Percentiles rank a stretch among this genome's conserved stretches.
Evolutionary conservation across 2,113 vertebrate species (phyloP).

Genomic region (Oryzias celebensis): DNA sequence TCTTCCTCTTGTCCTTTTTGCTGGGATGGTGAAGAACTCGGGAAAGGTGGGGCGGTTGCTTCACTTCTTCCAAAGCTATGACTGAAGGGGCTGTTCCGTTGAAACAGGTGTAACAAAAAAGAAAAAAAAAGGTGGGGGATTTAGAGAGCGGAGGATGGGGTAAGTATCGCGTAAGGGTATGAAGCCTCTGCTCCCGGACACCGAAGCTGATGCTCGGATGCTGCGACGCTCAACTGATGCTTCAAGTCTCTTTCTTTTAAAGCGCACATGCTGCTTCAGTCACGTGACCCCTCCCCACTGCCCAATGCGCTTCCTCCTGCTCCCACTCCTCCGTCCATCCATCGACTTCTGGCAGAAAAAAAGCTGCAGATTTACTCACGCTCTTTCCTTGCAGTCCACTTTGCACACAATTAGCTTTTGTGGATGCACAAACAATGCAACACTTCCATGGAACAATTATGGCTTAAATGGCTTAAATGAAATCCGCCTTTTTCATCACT

Average conservation of each 20-base stretch:
- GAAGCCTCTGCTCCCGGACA: not conserved
- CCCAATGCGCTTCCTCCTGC: slow-evolving; percentile 38
- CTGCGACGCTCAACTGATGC: slow-evolving; percentile 37
- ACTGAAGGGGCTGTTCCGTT: not conserved
- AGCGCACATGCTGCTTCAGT: slow-evolving; percentile 52
- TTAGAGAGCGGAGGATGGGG: not conserved
- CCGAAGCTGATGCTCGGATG: slow-evolving; percentile 5
- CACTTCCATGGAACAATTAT: not conserved
- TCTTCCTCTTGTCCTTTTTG: slow-evolving; percentile 3
- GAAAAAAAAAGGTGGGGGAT: not conserved
- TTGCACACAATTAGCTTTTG: not conserved
- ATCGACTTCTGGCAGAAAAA: not conserved
- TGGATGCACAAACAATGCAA: not conserved
- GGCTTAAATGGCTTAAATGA: not conserved
- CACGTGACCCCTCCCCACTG: slow-evolving; percentile 50
- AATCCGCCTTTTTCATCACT: not conserved
- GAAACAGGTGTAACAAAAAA: not conserved
- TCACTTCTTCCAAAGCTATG: slow-evolving; percentile 3
- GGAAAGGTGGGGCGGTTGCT: slow-evolving; percentile 2
- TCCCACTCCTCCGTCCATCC: slow-evolving; percentile 25
- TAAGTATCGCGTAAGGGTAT: not conserved
- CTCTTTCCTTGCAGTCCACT: not conserved
- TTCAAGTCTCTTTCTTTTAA: slow-evolving; percentile 45
- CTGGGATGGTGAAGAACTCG: not conserved
- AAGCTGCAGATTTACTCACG: slow-evolving; percentile 22